A percentile compares a stretch with the other conserved stretches of the same genome.
phyloP scores from a whole-genome alignment of 2,113 vertebrate species.

The Gallinago media region DNA sequence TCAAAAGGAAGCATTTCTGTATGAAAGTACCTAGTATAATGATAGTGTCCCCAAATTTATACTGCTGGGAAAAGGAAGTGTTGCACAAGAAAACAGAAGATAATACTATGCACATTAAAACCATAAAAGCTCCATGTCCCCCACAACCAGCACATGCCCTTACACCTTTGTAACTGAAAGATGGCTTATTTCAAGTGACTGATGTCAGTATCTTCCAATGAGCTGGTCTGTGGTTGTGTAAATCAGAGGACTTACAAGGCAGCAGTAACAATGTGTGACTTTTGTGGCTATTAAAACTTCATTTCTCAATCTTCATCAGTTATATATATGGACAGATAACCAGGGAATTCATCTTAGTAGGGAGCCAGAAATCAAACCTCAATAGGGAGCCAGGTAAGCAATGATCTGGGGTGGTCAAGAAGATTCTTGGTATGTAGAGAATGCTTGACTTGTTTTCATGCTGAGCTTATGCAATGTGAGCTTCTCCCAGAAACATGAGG shows the following conservation, averaged over 20 bases:
- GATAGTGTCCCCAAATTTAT: neutral
- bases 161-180: neutral
- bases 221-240: neutral
- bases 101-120: neutral
- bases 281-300: neutral
- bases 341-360: neutral
- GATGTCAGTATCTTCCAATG: neutral
- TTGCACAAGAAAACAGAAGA: neutral
- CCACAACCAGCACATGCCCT: neutral
- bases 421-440: rapidly evolving
- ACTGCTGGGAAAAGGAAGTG: neutral
- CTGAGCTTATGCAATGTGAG: neutral
- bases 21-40: neutral
- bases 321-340: neutral
- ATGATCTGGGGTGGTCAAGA: neutral
- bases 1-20: neutral
- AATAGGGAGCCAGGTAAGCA: neutral
- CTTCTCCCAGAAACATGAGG: neutral
- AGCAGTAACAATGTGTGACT: neutral
- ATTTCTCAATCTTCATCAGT: neutral
- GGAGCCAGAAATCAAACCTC: neutral
- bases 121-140: rapidly evolving
- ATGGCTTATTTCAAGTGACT: neutral
- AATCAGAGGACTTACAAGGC: neutral
- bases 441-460: neutral